A percentile compares a stretch with the other conserved stretches of the same genome.
These are phyloP conservation scores for Adelosebastes latens DNA, from an alignment of 2,797 vertebrate genomes.

Conservation along the genomic window DNA sequence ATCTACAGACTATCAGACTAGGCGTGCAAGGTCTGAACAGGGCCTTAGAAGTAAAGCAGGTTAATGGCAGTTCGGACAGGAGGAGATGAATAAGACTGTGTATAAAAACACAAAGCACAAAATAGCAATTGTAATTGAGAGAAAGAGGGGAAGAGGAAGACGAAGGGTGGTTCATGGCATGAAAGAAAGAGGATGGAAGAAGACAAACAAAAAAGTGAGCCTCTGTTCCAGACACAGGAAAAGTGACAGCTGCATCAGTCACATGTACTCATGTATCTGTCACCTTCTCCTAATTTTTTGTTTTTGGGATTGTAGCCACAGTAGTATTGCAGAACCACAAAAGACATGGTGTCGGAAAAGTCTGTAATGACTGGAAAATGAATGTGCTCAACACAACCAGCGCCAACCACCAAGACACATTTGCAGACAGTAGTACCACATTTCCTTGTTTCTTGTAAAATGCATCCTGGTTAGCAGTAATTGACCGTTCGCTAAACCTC, in stretches of 20 bases:
- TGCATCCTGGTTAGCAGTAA: not conserved
- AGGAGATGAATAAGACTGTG: not conserved
- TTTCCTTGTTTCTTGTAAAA: not conserved
- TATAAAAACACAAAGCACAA: not conserved
- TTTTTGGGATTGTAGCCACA: not conserved
- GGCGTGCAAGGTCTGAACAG: not conserved
- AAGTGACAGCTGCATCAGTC: conserved; percentile 39
- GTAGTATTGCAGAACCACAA: not conserved
- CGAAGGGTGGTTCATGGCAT: not conserved
- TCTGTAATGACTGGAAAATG: not conserved
- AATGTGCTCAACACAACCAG: not conserved
- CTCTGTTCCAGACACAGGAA: conserved; percentile 38
- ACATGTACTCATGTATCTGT: not conserved
- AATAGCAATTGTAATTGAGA: not conserved
- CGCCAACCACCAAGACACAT: not conserved
- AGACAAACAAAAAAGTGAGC: not conserved
- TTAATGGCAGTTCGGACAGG: conserved; percentile 16
- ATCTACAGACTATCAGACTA: no score
- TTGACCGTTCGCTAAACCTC: not conserved
- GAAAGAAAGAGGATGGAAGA: not conserved
- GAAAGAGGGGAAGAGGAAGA: not conserved
- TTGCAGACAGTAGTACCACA: not conserved
- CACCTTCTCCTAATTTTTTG: not conserved
- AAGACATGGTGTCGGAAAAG: conserved; percentile 6
- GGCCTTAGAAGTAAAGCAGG: conserved; percentile 5